phyloP scores from a whole-genome alignment of 2,113 vertebrate species.

The Ophthalmolycus amberensis region DNA sequence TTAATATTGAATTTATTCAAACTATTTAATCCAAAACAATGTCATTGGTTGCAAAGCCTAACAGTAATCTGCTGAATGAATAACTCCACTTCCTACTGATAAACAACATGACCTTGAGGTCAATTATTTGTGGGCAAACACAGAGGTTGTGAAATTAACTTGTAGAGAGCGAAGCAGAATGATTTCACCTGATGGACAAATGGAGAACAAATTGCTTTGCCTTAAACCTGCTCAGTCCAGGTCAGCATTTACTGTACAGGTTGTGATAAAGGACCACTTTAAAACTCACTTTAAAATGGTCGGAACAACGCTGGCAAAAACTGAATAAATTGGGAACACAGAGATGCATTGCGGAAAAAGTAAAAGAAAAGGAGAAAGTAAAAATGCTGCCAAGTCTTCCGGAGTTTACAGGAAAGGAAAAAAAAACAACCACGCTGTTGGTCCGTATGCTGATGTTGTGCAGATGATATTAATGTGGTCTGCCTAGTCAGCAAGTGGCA shows the following conservation, averaged over 20 bases:
- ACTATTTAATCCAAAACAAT: background rate
- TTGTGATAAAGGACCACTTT: constrained; percentile 50
- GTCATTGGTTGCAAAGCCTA: background rate
- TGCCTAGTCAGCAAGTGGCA: constrained; percentile 9
- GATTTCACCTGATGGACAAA: constrained; percentile 37
- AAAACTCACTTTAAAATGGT: constrained; percentile 41
- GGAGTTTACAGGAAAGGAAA: background rate
- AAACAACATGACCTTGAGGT: constrained; percentile 23
- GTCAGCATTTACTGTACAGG: constrained; percentile 46
- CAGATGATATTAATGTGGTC: constrained; percentile 39
- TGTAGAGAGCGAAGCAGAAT: constrained; percentile 6
- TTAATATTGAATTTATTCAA: background rate
- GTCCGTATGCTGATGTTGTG: constrained; percentile 39
- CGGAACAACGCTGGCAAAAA: background rate
- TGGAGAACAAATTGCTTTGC: constrained; percentile 28
- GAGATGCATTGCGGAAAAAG: background rate
- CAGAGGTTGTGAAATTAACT: constrained; percentile 25
- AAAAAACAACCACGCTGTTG: background rate
- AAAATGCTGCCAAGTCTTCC: background rate
- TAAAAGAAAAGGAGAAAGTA: background rate
- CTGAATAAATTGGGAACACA: constrained; percentile 11
- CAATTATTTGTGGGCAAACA: background rate
- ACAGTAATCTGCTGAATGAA: constrained; percentile 3
- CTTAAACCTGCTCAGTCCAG: constrained; percentile 40
- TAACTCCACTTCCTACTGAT: background rate